Base-by-base conservation (phyloP, 2,113 vertebrate species). In the Emberiza fucata region DNA sequence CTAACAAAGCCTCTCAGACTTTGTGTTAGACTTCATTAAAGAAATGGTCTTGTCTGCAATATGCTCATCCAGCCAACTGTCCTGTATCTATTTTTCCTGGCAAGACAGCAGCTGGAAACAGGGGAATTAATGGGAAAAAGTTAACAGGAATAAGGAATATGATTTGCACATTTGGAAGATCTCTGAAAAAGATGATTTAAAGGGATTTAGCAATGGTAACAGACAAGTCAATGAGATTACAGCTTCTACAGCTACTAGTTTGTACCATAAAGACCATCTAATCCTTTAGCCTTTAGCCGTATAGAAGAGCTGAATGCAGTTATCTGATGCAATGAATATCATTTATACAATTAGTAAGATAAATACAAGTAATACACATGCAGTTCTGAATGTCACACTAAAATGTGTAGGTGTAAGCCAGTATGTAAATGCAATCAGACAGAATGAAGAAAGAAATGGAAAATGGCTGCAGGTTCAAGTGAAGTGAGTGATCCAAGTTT, bases 21-120 rank as follows among this genome's bases (percentile, higher is more conserved):
- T 87, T 17, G 53, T 92, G 85, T 95, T 91, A 91, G 90, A 95
- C 79, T 94, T 91, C n/a, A 72, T 5, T 85, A 93, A 92, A 86
- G 64, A 93, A 90, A 92, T 47, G 40, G 59, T 70, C 50, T 86
- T 94, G 42, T 70, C 47, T 94, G 76, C 80, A 94, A 66, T 88
- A 90, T 64, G 86, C 79, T 96, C 85, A 73, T 78, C 33, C 39
- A 86, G 78, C 37, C 68, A 57, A 56, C 69, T 54, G 77, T n/a
- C 27, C 68, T 71, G 8, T 60, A 88, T 19, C 45, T 82, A 81
- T 66, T 83, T 88, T 81, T 81, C 45, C 53, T 56, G 64, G 64
- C 71, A 95, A 83, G 54, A 47, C 18, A 88, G 61, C 79, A 90
- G 50, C 88, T 78, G 64, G 82, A 94, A 94, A 86, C 39, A 83